Base-by-base conservation (phyloP, 2,113 vertebrate genomes). In the Prolemur simus region DNA sequence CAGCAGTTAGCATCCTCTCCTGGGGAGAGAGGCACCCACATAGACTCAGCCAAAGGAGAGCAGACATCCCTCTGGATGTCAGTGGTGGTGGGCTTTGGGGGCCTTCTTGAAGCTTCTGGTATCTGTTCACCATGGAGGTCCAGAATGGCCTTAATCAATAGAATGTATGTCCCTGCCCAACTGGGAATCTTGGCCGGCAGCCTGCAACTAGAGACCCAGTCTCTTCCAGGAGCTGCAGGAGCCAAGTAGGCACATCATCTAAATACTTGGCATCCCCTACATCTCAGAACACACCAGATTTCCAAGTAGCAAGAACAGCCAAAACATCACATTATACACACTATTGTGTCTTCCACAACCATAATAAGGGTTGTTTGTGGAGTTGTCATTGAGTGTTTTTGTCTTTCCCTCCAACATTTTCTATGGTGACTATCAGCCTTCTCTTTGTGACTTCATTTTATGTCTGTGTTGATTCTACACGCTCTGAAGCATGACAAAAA, bases 241-340 rank as follows among this genome's bases (percentile, higher is more conserved):
- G 0, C n/a, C 42, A 88, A n/a, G 77, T 21, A 66, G 66, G 18
- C 54, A 52, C 3, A 0, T 6, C 21, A 29, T 76, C 45, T 81
- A 71, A 64, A 77, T 32, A 54, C 21, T 27, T n/a, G 37, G 49
- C 8, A 29, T 21, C 9, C 29, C 47, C 56, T 23, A 13, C 17
- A 45, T 90, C 78, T 87, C 92, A 89, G 85, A 86, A 96, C 8
- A n/a, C 5, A 88, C 82, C 81, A 83, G 73, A 80, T 52, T 96
- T 64, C 63, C n/a, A 37, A 52, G 74, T 37, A 34, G 5, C 25
- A 25, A 91, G 81, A 54, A 52, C 7, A 73, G 54, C 64, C 73
- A 42, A 93, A 52, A 73, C 12, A 56, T 11, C 1, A 1, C n/a
- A 47, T 80, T 23, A 11, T n/a, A 87, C 58, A 86, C 27, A 17